Conservation (phyloP, 2,888 invertebrate species). For the Pomacea canaliculata region DNA sequence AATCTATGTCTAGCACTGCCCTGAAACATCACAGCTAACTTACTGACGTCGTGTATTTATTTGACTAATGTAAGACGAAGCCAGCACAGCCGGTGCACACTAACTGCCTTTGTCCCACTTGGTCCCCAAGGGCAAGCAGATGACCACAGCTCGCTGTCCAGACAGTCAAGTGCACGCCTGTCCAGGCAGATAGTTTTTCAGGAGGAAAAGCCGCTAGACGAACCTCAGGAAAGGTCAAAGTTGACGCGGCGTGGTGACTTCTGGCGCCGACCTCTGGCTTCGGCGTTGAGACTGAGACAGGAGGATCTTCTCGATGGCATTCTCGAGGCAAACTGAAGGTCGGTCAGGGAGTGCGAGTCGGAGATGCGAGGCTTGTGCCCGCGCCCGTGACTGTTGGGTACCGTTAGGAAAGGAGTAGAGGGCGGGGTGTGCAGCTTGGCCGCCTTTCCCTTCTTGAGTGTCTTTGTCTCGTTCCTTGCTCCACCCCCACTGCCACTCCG, state of each 20-base stretch:
- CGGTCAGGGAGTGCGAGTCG: slow-evolving; percentile 23
- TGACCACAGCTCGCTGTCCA: no score
- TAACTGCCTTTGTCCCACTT: no score
- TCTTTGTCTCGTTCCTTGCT: background rate
- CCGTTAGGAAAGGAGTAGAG: slow-evolving; percentile 30
- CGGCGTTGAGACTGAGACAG: slow-evolving; percentile 33
- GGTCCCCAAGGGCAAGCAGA: no score
- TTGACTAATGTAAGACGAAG: no score
- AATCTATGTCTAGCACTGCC: no score
- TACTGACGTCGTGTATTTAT: no score
- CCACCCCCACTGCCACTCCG: background rate
- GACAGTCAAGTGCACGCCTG: no score
- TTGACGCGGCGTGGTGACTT: slow-evolving; percentile 34
- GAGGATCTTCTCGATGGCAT: slow-evolving; percentile 15
- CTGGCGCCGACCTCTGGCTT: slow-evolving; percentile 26
- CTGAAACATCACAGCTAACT: no score
- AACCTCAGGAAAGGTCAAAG: slow-evolving; percentile 27
- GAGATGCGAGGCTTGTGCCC: slow-evolving; percentile 16
- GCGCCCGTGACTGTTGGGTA: slow-evolving; percentile 25
- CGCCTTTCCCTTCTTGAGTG: background rate
- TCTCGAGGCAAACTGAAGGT: slow-evolving; percentile 8
- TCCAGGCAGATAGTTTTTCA: no score
- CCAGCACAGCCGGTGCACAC: no score
- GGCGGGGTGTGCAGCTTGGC: slow-evolving; percentile 16
- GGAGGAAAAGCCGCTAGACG: background rate